Percentiles rank a stretch among this genome's conserved stretches.
These are phyloP conservation scores for Spisula subtruncata DNA, from an alignment of 2,888 invertebrate species.

Conservation along the genomic window DNA sequence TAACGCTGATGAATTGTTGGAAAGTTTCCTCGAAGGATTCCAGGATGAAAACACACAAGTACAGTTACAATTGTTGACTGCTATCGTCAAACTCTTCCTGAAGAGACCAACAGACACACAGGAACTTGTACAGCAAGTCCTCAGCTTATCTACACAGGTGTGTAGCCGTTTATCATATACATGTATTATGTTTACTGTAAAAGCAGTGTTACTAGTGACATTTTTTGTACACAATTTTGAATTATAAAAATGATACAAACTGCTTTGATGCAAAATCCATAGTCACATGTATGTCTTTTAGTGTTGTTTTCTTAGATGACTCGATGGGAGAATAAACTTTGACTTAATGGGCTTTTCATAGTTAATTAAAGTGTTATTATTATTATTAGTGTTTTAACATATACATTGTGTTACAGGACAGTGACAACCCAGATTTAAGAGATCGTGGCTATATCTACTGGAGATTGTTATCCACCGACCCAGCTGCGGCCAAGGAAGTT, in stretches of 20 bases:
- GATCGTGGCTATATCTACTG: constrained; percentile 99
- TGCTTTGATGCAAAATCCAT: too few relatives aligned
- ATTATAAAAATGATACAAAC: too few relatives aligned
- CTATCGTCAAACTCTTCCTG: constrained; percentile 99
- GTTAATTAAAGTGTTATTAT: too few relatives aligned
- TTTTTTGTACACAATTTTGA: too few relatives aligned
- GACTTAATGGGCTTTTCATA: too few relatives aligned
- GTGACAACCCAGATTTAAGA: constrained; percentile 99
- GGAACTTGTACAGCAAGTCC: constrained; percentile 97
- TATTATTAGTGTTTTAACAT: too few relatives aligned
- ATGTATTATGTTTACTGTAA: too few relatives aligned
- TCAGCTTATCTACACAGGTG: constrained; percentile 89
- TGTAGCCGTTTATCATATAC: background rate
- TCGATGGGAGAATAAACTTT: too few relatives aligned
- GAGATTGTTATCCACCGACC: constrained; percentile 99
- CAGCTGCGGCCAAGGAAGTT: constrained; percentile 99
- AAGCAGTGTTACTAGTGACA: too few relatives aligned
- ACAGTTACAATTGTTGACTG: constrained; percentile 98
- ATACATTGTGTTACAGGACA: constrained; percentile 90
- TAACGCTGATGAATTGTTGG: constrained; percentile 99
- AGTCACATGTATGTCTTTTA: too few relatives aligned
- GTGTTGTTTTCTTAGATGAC: too few relatives aligned
- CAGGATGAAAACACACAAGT: constrained; percentile 85
- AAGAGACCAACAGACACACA: constrained; percentile 99
- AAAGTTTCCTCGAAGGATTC: constrained; percentile 99